A percentile compares a stretch with the other conserved stretches of the same genome.
These are phyloP conservation scores for Apteryx mantelli DNA, from an alignment of 2,113 vertebrate genomes.

Conservation along the genomic window DNA sequence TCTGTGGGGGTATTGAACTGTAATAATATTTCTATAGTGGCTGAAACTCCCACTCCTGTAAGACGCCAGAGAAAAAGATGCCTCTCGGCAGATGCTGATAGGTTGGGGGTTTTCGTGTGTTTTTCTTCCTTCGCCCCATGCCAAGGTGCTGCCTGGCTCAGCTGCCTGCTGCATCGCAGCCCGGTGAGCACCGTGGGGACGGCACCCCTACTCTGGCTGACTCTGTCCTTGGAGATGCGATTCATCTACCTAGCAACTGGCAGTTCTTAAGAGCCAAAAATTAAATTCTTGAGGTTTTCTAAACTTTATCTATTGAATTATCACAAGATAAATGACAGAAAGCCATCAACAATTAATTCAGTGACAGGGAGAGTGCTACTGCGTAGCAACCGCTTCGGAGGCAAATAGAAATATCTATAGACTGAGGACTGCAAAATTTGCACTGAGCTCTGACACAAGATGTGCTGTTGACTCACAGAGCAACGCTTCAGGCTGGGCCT, in stretches of 20 bases:
- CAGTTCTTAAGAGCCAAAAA: not conserved
- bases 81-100: not conserved
- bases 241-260: not conserved
- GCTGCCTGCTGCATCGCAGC: not conserved
- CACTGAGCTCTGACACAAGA: not conserved
- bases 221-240: not conserved
- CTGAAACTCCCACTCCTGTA: not conserved
- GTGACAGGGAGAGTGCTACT: not conserved
- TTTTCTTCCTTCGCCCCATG: not conserved
- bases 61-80: not conserved
- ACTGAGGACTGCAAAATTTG: not conserved
- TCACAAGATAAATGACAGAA: not conserved
- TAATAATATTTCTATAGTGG: not conserved
- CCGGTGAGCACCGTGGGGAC: not conserved
- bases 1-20: not conserved
- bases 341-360: slow-evolving; percentile 31
- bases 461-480: not conserved
- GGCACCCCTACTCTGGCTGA: not conserved
- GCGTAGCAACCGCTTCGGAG: not conserved
- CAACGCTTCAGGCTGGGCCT: not conserved
- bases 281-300: not conserved
- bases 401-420: slow-evolving; percentile 36
- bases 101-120: too few species aligned
- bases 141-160: not conserved
- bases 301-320: not conserved